These are phyloP conservation scores for Promerops cafer DNA, from an alignment of 2,113 vertebrate genomes.

Conservation along the genomic window DNA sequence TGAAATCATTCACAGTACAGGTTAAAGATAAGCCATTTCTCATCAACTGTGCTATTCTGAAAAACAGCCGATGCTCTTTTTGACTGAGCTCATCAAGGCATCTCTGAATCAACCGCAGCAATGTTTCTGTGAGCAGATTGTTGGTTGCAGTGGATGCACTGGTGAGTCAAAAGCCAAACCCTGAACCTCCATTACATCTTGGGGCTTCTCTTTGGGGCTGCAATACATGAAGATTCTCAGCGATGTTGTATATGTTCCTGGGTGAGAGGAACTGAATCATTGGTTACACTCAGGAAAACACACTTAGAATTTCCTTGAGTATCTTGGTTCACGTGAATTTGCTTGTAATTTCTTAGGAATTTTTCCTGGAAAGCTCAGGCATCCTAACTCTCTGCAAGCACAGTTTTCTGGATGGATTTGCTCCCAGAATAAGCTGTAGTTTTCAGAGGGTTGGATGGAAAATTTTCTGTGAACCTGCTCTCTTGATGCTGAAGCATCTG, in stretches of 20 bases:
- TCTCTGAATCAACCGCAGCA: neutral
- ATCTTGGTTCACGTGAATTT: neutral
- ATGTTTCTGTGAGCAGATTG: neutral
- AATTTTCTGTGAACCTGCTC: neutral
- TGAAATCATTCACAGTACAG: neutral
- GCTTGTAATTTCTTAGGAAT: neutral
- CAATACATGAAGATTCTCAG: neutral
- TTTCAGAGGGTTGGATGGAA: conserved; percentile 20
- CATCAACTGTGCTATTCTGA: neutral
- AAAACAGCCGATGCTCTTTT: neutral
- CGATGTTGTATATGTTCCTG: neutral
- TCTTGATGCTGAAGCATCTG: neutral
- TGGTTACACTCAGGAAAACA: neutral
- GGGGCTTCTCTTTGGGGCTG: neutral
- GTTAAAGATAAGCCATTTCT: neutral
- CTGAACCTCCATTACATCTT: neutral
- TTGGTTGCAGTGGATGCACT: neutral
- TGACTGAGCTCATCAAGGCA: neutral
- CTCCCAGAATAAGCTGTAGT: neutral
- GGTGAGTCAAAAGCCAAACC: neutral
- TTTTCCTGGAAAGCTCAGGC: conserved; percentile 19
- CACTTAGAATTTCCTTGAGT: neutral
- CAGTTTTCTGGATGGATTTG: neutral
- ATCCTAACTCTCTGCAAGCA: neutral
- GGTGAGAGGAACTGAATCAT: neutral